phyloP scores from a whole-genome alignment of 2,113 vertebrate species.

The Leucosticte australis region DNA sequence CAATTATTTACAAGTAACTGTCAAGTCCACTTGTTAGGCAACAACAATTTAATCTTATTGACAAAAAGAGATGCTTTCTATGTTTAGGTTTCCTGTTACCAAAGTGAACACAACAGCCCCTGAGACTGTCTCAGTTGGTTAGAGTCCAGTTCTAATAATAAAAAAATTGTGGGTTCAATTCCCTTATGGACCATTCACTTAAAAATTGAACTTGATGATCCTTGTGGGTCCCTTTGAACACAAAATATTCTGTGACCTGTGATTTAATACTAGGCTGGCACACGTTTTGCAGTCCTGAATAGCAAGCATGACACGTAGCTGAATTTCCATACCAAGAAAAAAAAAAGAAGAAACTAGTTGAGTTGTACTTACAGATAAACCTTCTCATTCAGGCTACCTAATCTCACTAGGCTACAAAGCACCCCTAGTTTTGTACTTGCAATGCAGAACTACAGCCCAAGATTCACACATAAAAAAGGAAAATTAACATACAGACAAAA shows the following conservation, averaged over 20 bases:
- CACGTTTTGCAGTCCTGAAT: neutral
- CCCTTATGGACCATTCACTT: neutral
- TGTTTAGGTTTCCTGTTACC: neutral
- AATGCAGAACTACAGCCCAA: neutral
- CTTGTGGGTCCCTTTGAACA: neutral
- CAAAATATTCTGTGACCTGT: neutral
- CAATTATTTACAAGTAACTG: constrained; percentile 64
- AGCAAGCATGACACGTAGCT: neutral
- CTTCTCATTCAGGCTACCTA: neutral
- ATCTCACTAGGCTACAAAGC: neutral
- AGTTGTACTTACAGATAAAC: neutral
- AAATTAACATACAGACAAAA: neutral
- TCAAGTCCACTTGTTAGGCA: constrained; percentile 35
- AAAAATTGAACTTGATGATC: neutral
- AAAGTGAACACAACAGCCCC: neutral
- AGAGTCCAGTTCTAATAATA: fast-evolving
- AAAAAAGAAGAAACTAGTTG: too few species aligned
- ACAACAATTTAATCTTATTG: neutral
- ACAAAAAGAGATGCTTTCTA: neutral
- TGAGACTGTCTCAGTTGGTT: neutral
- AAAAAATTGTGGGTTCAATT: neutral
- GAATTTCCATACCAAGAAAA: neutral
- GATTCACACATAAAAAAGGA: neutral
- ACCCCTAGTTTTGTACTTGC: neutral
- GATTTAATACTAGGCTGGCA: neutral